A percentile compares a stretch with the other conserved stretches of the same genome.
These are phyloP conservation scores for Prinia subflava DNA, from an alignment of 2,113 vertebrate genomes.

Conservation along the genomic window DNA sequence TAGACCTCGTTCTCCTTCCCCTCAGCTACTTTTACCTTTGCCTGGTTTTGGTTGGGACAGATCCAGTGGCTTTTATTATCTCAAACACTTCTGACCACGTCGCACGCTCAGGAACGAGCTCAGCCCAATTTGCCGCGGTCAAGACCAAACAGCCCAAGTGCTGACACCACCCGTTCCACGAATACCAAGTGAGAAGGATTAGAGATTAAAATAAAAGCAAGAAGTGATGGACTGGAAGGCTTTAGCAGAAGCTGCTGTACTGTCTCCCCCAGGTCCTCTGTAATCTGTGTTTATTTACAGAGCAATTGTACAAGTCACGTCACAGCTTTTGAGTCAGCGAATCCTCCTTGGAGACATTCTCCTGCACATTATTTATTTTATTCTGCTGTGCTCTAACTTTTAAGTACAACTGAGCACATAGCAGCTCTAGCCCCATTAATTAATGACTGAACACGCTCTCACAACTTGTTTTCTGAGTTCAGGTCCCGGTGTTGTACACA, in stretches of 20 bases:
- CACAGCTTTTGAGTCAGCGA: neutral
- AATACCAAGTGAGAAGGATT: neutral
- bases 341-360: neutral
- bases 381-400: neutral
- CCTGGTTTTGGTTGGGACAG: neutral
- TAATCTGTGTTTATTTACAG: neutral
- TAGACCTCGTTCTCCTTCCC: neutral
- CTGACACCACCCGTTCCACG: neutral
- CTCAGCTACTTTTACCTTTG: neutral
- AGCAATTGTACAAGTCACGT: neutral
- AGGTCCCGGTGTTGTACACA: neutral
- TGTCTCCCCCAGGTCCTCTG: neutral
- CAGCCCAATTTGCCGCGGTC: neutral
- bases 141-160: neutral
- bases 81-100: neutral
- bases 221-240: neutral
- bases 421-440: neutral
- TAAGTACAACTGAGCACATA: neutral
- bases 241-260: neutral
- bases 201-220: neutral
- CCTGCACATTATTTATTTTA: neutral
- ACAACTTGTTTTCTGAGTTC: neutral
- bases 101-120: rapidly evolving
- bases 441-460: neutral
- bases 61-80: neutral